Evolutionary conservation across 2,797 vertebrate species (phyloP).

Genomic region (Takifugu ocellatus): DNA sequence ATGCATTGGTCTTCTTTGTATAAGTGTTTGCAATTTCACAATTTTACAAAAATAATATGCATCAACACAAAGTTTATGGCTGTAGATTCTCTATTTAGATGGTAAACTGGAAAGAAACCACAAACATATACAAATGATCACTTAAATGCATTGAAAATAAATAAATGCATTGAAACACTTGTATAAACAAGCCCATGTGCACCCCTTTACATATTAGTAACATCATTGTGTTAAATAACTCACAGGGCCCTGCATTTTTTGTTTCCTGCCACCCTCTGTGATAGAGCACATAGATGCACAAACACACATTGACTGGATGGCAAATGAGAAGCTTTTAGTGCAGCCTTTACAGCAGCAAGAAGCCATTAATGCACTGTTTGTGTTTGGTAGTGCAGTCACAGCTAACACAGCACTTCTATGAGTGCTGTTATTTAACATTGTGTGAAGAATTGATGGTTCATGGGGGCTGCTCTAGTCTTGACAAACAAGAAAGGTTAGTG

Average conservation of each 20-base stretch:
- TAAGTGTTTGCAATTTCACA: conserved; percentile 41
- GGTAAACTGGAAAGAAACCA: conserved; percentile 6
- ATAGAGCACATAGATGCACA: conserved; percentile 1
- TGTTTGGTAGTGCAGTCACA: conserved; percentile 38
- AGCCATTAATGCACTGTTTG: conserved; percentile 43
- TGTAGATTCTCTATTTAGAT: conserved; percentile 46
- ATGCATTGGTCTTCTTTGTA: conserved; percentile 49
- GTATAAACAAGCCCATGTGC: conserved; percentile 51
- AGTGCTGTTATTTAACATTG: conserved; percentile 59
- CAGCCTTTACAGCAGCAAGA: conserved; percentile 34
- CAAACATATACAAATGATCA: conserved; percentile 12
- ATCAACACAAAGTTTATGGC: background rate
- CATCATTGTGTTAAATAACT: conserved; percentile 31
- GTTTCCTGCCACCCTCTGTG: conserved; percentile 2
- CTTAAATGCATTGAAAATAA: no score
- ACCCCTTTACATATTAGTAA: conserved; percentile 24
- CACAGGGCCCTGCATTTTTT: conserved; percentile 6
- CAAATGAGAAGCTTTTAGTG: conserved; percentile 37
- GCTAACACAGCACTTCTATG: conserved; percentile 4
- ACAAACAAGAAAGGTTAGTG: conserved; percentile 40
- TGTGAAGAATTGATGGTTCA: conserved; percentile 33
- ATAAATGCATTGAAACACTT: conserved; percentile 13
- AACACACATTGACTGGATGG: conserved; percentile 11
- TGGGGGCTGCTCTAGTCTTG: conserved; percentile 49
- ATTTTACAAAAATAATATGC: conserved; percentile 21